Evolutionary conservation across 2,888 invertebrate species (phyloP).

Genomic region (Dusona sp.): DNA sequence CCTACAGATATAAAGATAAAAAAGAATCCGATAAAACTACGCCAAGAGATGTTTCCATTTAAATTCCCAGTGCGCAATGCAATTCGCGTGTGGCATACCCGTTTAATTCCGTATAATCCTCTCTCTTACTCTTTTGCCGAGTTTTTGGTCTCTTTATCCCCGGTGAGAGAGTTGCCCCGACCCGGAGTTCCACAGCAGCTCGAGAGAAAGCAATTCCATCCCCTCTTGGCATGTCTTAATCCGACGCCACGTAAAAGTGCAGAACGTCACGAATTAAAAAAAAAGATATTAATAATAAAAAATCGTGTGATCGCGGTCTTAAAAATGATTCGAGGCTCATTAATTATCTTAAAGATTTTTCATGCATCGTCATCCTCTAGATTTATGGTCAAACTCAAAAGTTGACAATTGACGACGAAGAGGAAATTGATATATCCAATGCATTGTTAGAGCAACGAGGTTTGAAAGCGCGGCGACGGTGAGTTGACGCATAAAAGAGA

Average conservation of each 20-base stretch:
- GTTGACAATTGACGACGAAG: conserved; percentile 10
- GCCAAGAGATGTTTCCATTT: conserved; percentile 68
- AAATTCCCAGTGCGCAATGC: conserved; percentile 66
- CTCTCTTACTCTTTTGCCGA: conserved; percentile 59
- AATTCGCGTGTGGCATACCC: conserved; percentile 63
- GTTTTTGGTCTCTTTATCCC: conserved; percentile 33
- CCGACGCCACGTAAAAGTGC: conserved; percentile 48
- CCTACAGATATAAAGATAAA: conserved; percentile 58
- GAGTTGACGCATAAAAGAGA: neutral
- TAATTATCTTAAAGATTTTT: conserved; percentile 52
- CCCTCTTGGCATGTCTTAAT: conserved; percentile 52
- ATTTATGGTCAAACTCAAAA: conserved; percentile 28
- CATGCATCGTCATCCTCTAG: conserved; percentile 32
- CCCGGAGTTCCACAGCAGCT: conserved; percentile 18
- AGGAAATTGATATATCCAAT: neutral
- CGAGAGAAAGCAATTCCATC: conserved; percentile 55
- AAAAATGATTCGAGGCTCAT: conserved; percentile 53
- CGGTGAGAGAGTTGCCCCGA: conserved; percentile 14
- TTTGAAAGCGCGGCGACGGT: neutral
- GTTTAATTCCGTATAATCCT: conserved; percentile 72
- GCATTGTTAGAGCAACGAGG: neutral
- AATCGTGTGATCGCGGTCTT: conserved; percentile 5
- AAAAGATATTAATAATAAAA: conserved; percentile 1
- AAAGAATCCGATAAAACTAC: conserved; percentile 69
- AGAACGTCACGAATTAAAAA: conserved; percentile 53